A percentile compares a stretch with the other conserved stretches of the same genome.
phyloP scores from a whole-genome alignment of 2,113 vertebrate species.

The Vanacampus margaritifer region DNA sequence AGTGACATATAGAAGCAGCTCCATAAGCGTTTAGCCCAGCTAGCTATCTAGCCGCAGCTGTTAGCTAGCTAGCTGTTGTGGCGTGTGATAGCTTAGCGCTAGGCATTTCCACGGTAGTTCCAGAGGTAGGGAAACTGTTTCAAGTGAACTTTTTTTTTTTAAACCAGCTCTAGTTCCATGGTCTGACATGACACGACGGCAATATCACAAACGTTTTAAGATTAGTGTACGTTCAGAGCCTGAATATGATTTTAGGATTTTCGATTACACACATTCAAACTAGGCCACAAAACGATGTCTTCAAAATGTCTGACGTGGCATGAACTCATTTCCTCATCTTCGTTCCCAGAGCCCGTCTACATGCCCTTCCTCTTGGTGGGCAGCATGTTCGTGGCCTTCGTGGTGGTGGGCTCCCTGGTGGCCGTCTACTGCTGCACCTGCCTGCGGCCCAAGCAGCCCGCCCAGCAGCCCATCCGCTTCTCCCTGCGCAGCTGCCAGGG shows the following conservation, averaged over 20 bases:
- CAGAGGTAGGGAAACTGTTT: too few species aligned
- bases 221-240: not conserved
- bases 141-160: too few species aligned
- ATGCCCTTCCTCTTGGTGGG: conserved; percentile 96
- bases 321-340: conserved; percentile 21
- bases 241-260: not conserved
- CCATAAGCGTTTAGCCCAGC: too few species aligned
- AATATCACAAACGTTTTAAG: not conserved
- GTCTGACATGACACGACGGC: too few species aligned
- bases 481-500: conserved; percentile 90
- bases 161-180: too few species aligned
- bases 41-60: too few species aligned
- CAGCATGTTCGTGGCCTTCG: conserved; percentile 94
- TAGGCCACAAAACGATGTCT: not conserved
- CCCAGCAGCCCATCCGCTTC: conserved; percentile 87
- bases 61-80: too few species aligned
- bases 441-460: conserved; percentile 88
- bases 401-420: conserved; percentile 89
- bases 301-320: not conserved
- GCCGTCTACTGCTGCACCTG: conserved; percentile 97
- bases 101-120: too few species aligned
- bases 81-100: too few species aligned
- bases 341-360: conserved; percentile 85
- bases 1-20: too few species aligned
- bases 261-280: not conserved